Evolutionary conservation across 2,113 vertebrate species (phyloP), one percentile per base, ranked within the genome.

Genomic region (Campylorhamphus procurvoides): DNA sequence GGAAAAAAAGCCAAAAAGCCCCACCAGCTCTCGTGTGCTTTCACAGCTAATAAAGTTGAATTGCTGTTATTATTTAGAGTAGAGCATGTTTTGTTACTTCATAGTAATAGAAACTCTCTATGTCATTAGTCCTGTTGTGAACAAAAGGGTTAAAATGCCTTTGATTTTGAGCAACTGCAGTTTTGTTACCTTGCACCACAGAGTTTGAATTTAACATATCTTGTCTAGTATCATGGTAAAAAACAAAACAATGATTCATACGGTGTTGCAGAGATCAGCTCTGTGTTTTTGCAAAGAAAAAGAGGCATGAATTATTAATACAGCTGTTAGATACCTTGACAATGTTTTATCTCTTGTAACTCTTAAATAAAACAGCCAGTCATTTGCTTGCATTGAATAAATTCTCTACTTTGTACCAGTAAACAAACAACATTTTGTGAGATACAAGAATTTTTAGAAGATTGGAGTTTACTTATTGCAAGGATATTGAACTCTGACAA

Each of bases 281-380:
- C 18, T 50, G 40, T 72, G n/a, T 39, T 86, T 94, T 72, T 76
- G 78, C 63, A 84, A 89, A 23, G 13, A 69, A 93, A 79, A 94
- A 82, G 35, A 59, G 55, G 10, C 15, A 71, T 80, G 66, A 90
- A 90, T 95, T 91, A 63, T 97, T 94, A 87, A 96, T 62, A 77
- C 8, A 66, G 14, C 50, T 71, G 68, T 78, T 87, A 94, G 44
- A 72, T 88, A 76, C 10, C 28, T 64, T 81, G 55, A 73, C 55
- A 93, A 55, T 74, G 40, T 39, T 84, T 80, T 75, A 14, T 89
- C 25, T 96, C 63, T 93, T 84, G 64, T 76, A 95, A 85, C 28
- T 94, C 59, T 89, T 90, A 88, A 94, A 60, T 79, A 77, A 95
- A 95, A 82, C 55, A 95, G 9, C 44, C 23, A 59, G 35, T 77